Percentiles rank a stretch among this genome's conserved stretches.
These are phyloP conservation scores for Cephus pygmeus DNA, from an alignment of 2,888 invertebrate species.

Conservation along the genomic window DNA sequence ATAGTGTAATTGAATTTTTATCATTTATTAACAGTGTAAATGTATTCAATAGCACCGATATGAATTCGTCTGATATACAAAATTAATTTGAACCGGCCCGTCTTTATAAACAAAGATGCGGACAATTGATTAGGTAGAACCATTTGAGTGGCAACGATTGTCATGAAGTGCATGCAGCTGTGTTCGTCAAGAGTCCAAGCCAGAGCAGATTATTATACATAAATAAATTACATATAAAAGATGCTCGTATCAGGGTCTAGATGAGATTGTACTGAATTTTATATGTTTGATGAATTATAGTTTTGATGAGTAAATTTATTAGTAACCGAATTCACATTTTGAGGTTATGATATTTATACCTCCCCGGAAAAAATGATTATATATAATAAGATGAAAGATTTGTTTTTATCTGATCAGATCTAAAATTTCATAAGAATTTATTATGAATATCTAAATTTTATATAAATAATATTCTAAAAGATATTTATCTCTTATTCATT, in stretches of 20 bases:
- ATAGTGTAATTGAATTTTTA: background rate
- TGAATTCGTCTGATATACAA: background rate
- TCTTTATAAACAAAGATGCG: no score
- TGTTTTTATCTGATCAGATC: no score
- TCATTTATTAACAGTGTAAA: background rate
- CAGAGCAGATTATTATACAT: background rate
- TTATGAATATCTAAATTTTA: no score
- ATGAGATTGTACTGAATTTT: background rate
- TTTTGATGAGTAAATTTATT: background rate
- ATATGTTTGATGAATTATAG: background rate
- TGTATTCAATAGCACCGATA: background rate
- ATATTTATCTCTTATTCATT: no score
- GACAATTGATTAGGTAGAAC: no score
- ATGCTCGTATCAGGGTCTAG: background rate
- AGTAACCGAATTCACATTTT: background rate
- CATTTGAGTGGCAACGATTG: no score
- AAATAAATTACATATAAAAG: background rate
- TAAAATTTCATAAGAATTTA: no score
- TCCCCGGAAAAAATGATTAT: background rate
- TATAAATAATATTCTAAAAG: no score
- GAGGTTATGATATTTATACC: background rate
- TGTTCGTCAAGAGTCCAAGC: no score
- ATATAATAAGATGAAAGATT: no score
- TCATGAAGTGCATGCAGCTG: no score
- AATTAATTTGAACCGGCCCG: background rate